These are phyloP conservation scores for Etheostoma nigrum DNA, from an alignment of 2,797 vertebrate genomes.

Conservation along the genomic window DNA sequence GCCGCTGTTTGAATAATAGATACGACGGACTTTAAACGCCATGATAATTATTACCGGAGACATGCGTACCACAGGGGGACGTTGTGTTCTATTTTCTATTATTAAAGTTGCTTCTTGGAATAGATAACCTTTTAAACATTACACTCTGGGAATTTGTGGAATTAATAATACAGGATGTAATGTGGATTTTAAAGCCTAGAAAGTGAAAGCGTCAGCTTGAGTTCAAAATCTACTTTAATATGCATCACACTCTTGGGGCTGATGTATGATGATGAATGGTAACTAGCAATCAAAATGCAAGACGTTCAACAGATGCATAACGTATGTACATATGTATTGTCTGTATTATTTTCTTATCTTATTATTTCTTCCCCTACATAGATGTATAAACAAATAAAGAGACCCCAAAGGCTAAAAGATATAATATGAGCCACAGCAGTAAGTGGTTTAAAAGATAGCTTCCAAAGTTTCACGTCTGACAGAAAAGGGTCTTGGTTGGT, in stretches of 20 bases:
- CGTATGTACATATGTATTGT: neutral
- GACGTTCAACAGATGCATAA: conserved; percentile 8
- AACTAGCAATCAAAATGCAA: conserved; percentile 18
- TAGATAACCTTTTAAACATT: conserved; percentile 75
- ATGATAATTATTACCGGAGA: conserved; percentile 63
- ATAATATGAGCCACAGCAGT: neutral
- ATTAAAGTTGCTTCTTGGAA: conserved; percentile 76
- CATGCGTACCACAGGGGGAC: conserved; percentile 38
- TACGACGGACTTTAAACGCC: conserved; percentile 44
- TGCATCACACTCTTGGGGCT: conserved; percentile 5
- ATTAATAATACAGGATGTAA: conserved; percentile 73
- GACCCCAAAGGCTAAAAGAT: neutral
- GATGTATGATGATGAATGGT: conserved; percentile 22
- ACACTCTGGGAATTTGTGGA: conserved; percentile 61
- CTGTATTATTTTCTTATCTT: neutral
- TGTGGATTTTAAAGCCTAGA: conserved; percentile 47
- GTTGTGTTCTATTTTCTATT: conserved; percentile 76
- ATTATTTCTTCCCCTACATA: neutral
- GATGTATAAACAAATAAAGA: neutral
- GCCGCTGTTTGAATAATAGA: conserved; percentile 43
- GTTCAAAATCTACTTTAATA: conserved; percentile 54
- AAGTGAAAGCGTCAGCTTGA: conserved; percentile 35
- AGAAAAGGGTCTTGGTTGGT: conserved; percentile 22
- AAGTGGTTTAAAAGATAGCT: conserved; percentile 41
- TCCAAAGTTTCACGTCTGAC: conserved; percentile 46